Evolutionary conservation across 2,113 vertebrate species (phyloP).

Genomic region (Scytalopus superciliaris): DNA sequence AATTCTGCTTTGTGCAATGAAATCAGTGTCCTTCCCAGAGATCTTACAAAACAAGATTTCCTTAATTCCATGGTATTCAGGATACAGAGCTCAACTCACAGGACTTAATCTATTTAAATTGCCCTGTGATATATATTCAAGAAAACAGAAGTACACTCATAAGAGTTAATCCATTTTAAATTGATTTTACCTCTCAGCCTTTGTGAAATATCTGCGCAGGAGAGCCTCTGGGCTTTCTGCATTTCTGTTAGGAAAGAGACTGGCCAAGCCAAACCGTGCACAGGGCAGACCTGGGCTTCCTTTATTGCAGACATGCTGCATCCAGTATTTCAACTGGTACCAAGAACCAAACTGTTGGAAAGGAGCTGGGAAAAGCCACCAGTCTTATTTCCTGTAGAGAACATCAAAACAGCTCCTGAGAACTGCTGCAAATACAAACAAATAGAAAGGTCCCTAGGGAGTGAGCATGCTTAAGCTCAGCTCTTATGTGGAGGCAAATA

Average conservation of each 20-base stretch:
- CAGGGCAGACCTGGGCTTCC: background rate
- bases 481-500: background rate
- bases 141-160: background rate
- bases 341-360: background rate
- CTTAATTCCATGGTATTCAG: background rate
- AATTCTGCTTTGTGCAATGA: background rate
- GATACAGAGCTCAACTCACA: background rate
- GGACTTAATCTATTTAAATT: background rate
- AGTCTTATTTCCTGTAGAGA: background rate
- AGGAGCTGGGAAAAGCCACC: background rate
- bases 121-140: background rate
- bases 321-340: background rate
- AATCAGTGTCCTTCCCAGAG: background rate
- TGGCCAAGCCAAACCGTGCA: background rate
- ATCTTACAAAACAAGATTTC: background rate
- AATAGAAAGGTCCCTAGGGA: background rate
- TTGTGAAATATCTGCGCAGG: background rate
- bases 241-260: background rate
- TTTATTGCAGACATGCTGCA: background rate
- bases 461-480: background rate
- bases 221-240: background rate
- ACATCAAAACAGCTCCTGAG: background rate
- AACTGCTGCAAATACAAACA: background rate
- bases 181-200: background rate
- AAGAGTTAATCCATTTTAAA: slow-evolving; percentile 11